Evolutionary conservation across 2,113 vertebrate species (phyloP).

Genomic region (Corythaeola cristata): DNA sequence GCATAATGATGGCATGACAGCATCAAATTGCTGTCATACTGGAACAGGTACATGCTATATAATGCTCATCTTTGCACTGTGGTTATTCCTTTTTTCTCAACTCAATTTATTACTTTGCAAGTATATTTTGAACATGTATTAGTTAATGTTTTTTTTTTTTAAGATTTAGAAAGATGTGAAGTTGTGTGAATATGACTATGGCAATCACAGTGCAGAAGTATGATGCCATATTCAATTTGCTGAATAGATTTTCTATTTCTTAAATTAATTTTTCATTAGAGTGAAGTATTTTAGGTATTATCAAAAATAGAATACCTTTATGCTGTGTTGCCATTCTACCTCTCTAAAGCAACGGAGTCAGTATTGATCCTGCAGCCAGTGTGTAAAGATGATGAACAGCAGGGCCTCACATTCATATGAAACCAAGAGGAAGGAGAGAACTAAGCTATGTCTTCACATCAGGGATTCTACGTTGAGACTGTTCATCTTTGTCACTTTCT

Average conservation of each 20-base stretch:
- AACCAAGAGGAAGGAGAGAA: not conserved
- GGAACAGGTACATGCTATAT: not conserved
- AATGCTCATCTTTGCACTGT: not conserved
- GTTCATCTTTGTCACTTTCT: constrained; percentile 62
- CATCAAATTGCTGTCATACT: not conserved
- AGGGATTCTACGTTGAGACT: constrained; percentile 60
- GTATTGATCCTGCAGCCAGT: not conserved
- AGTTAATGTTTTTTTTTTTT: not conserved
- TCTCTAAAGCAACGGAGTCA: not conserved
- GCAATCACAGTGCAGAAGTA: not conserved
- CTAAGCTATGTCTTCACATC: constrained; percentile 61
- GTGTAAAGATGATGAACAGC: not conserved
- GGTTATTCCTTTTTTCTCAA: not conserved
- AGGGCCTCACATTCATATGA: not conserved
- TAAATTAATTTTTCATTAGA: not conserved
- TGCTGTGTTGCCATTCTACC: not conserved
- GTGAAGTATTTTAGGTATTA: not conserved
- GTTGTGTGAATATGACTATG: not conserved
- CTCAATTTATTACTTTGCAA: not conserved
- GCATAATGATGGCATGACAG: not conserved
- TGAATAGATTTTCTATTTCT: not conserved
- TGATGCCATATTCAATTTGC: not conserved
- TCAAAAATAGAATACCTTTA: not conserved
- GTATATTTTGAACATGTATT: not conserved
- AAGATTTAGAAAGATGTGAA: not conserved